Evolutionary conservation across 2,888 invertebrate species (phyloP).

Genomic region (Lycaena phlaeas): DNA sequence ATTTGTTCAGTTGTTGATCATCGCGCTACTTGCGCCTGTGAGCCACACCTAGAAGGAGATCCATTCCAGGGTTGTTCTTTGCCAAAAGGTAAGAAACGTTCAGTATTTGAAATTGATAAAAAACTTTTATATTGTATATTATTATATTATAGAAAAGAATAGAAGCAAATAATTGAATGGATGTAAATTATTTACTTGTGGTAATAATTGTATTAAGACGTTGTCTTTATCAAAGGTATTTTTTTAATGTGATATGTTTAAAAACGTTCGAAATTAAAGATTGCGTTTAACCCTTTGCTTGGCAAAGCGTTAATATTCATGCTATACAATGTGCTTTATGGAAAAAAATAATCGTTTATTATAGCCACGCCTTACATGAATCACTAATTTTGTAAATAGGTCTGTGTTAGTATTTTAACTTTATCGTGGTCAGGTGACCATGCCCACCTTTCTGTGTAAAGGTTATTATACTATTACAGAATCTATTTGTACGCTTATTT

Average conservation of each 20-base stretch:
- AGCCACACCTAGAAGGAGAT: conserved; percentile 74
- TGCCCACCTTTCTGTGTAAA: conserved; percentile 48
- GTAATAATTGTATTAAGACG: not conserved
- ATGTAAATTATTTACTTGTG: not conserved
- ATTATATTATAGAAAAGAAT: too few relatives aligned
- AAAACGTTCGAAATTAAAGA: conserved; percentile 12
- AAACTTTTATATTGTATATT: conserved; percentile 7
- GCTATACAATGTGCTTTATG: conserved; percentile 53
- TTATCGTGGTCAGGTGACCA: conserved; percentile 51
- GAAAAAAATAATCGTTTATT: conserved; percentile 29
- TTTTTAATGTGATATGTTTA: not conserved
- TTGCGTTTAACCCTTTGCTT: conserved; percentile 62
- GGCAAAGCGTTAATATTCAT: conserved; percentile 63
- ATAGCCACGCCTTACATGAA: conserved; percentile 57
- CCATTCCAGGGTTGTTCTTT: conserved; percentile 73
- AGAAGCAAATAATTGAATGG: not conserved
- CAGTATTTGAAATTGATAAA: conserved; percentile 1
- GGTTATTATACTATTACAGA: conserved; percentile 30
- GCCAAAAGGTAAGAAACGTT: conserved; percentile 43
- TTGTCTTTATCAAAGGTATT: not conserved
- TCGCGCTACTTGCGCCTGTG: conserved; percentile 77
- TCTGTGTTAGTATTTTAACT: conserved; percentile 42
- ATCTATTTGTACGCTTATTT: conserved; percentile 52
- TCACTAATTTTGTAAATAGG: conserved; percentile 51
- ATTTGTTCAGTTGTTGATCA: conserved; percentile 76